These are phyloP conservation scores for Planiliza haematocheilus DNA, from an alignment of 2,113 vertebrate genomes.

Conservation along the genomic window DNA sequence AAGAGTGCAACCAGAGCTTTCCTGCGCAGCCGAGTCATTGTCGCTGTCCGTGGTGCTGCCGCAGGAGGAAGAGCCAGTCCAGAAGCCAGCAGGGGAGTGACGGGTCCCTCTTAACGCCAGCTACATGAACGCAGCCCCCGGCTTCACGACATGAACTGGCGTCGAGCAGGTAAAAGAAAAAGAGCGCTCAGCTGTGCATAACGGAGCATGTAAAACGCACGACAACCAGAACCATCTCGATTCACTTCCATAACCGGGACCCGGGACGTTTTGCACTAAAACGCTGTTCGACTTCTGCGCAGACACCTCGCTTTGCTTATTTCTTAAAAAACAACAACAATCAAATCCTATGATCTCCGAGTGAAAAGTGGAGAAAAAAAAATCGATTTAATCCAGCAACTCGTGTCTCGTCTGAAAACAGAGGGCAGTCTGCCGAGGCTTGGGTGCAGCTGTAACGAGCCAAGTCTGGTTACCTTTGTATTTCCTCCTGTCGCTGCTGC, in stretches of 20 bases:
- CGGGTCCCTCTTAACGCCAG: not conserved
- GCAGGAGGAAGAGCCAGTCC: not conserved
- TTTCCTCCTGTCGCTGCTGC: not conserved
- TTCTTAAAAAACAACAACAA: not conserved
- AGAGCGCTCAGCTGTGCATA: slow-evolving; percentile 9
- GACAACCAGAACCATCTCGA: not conserved
- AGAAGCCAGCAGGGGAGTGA: not conserved
- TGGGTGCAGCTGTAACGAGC: not conserved
- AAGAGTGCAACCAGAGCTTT: slow-evolving; percentile 89
- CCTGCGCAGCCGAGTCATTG: slow-evolving; percentile 88
- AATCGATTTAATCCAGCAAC: not conserved
- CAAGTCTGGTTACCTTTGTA: not conserved
- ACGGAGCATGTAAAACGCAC: slow-evolving; percentile 8
- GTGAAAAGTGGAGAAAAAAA: not conserved
- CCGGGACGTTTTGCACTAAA: not conserved
- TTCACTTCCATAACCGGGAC: slow-evolving; percentile 16
- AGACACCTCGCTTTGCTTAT: not conserved
- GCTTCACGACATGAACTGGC: not conserved
- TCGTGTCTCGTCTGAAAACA: not conserved
- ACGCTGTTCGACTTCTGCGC: not conserved
- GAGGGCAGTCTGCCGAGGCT: not conserved
- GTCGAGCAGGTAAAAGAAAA: not conserved
- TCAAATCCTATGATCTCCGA: not conserved
- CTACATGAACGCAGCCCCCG: not conserved
- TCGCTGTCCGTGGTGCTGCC: slow-evolving; percentile 74